Base-by-base conservation (phyloP, 2,888 invertebrate genomes). In the Clunio marinus region DNA sequence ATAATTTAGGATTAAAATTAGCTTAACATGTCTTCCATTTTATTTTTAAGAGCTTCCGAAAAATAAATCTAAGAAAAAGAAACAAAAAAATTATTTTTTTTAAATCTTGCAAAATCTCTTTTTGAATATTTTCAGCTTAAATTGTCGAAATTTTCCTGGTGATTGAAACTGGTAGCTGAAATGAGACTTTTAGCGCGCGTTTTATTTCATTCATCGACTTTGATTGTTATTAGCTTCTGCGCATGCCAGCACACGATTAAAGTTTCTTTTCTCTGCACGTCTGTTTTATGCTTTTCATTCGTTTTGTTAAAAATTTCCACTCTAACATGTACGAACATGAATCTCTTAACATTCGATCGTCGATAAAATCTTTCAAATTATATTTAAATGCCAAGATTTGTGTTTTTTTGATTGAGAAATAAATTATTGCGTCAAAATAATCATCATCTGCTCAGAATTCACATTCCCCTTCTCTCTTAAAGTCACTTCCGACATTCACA, bases 21-120 rank as follows among this genome's bases (percentile, higher is more conserved):
- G 13, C 8, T 51, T 37, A 51, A 7, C 24, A 66, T 66, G 66
- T 66, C 66, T 66, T 66, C 66, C 66, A 66, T 32, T 57, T 62
- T 60, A 60, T 2, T 35, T n/a, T n/a, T n/a, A n/a, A n/a, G n/a
- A n/a, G n/a, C n/a, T n/a, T n/a, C n/a, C n/a, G n/a, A n/a, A n/a
- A n/a, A n/a, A n/a, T n/a, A n/a, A n/a, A 41, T 57, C 41, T 58
- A 55, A 35, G 37, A 68, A 41, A 28, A 28, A 35, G n/a, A 46
- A 17, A 1, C 13, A 20, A 25, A 62, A 20, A 4, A 66, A 55
- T 22, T 8, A 35, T 32, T 66, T 27, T 13, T 17, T 20, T 63
- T 45, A 27, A 45, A 25, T 45, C 20, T 59, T 20, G 2, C 27
- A 41, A 41, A 41, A 60, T 60, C 15, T 60, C 24, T 32, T 59